Evolutionary conservation across 2,113 vertebrate species (phyloP).

Genomic region (Falco punctatus): DNA sequence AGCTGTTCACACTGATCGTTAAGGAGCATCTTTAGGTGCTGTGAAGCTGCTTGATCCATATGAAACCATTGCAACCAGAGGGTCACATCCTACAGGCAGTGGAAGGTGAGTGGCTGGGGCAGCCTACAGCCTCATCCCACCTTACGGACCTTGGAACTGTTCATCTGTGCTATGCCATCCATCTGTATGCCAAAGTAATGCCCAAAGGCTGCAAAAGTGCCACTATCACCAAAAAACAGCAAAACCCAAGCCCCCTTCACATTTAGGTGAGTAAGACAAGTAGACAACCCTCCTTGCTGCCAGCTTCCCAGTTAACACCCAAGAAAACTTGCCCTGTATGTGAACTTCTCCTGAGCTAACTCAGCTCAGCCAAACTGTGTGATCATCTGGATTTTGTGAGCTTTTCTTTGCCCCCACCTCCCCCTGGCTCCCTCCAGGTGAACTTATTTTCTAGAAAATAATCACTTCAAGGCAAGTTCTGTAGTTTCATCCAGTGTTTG

Average conservation of each 20-base stretch:
- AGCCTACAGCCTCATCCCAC: background rate
- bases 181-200: background rate
- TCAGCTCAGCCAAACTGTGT: background rate
- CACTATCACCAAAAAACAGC: background rate
- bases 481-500: background rate
- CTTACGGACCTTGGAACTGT: background rate
- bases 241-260: background rate
- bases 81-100: rapidly evolving
- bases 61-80: background rate
- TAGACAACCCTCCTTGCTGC: background rate
- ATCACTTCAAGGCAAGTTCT: background rate
- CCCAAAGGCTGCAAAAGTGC: background rate
- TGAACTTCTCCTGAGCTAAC: background rate
- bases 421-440: too few species aligned
- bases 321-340: background rate
- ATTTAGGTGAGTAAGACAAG: background rate
- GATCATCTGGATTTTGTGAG: background rate
- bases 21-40: background rate
- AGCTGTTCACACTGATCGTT: background rate
- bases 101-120: background rate
- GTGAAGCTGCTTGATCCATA: background rate
- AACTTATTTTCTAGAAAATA: background rate
- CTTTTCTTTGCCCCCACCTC: background rate
- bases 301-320: background rate
- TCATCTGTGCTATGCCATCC: background rate